Conservation (phyloP, 2,113 vertebrate species). For the Bettongia penicillata region DNA sequence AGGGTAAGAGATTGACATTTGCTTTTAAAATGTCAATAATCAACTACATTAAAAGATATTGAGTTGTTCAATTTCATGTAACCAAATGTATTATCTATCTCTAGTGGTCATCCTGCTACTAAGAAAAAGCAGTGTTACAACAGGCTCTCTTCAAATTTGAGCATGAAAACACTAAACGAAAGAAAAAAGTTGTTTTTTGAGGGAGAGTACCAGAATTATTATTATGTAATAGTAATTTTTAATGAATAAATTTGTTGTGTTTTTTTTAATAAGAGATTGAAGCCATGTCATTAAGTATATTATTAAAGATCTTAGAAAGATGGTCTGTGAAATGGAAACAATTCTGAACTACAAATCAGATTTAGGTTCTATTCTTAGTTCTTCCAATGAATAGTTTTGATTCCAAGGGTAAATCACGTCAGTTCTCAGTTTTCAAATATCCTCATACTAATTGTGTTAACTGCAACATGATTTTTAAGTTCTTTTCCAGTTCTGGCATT, state of each 20-base stretch:
- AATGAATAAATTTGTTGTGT: not conserved
- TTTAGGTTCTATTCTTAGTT: not conserved
- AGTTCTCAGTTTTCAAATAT: not conserved
- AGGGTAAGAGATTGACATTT: not conserved
- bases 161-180: not conserved
- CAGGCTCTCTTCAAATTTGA: not conserved
- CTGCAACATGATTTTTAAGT: not conserved
- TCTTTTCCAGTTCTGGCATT: not conserved
- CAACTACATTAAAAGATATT: not conserved
- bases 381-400: not conserved
- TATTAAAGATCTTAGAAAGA: not conserved
- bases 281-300: not conserved
- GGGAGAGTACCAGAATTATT: not conserved
- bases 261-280: not conserved
- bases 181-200: not conserved
- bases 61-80: not conserved
- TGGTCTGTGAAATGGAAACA: not conserved
- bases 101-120: not conserved
- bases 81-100: not conserved
- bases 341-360: not conserved
- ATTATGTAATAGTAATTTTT: not conserved
- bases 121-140: too few species aligned
- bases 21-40: not conserved
- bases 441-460: not conserved
- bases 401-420: not conserved